Evolutionary conservation across 2,888 invertebrate genomes (phyloP).

Genomic region (Amiota mariae): DNA sequence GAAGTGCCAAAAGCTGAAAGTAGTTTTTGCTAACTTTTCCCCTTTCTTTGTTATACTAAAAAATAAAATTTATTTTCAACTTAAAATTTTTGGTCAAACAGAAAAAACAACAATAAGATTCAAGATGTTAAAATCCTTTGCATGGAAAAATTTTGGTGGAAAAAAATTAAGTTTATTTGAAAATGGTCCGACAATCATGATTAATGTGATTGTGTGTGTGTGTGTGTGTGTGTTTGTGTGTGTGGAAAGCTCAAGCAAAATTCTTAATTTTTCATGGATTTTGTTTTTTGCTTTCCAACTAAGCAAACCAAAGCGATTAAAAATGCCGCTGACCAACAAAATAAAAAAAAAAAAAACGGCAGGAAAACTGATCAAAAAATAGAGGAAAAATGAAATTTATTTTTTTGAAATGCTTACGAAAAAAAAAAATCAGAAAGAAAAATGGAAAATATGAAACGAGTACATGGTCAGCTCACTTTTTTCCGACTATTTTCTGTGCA

Average conservation of each 20-base stretch:
- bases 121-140: not conserved
- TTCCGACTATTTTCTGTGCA: too few species aligned
- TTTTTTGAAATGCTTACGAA: too few species aligned
- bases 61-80: not conserved
- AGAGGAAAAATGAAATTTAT: too few species aligned
- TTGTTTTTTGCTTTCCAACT: not conserved
- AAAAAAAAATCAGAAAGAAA: not conserved
- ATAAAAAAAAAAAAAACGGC: not conserved
- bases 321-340: not conserved
- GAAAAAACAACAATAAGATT: not conserved
- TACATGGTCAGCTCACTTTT: not conserved
- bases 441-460: not conserved
- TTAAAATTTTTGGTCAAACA: not conserved
- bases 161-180: too few species aligned
- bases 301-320: not conserved
- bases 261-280: not conserved
- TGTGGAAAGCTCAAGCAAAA: not conserved
- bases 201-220: slow-evolving; percentile 2
- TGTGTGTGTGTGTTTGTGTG: not conserved
- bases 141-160: too few species aligned
- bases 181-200: slow-evolving; percentile 1
- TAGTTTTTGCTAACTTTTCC: too few species aligned
- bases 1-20: slow-evolving; percentile 34
- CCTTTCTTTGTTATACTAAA: too few species aligned
- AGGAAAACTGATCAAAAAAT: slow-evolving; percentile 7